These are phyloP conservation scores for Otus sunia DNA, from an alignment of 2,113 vertebrate species.

Conservation along the genomic window DNA sequence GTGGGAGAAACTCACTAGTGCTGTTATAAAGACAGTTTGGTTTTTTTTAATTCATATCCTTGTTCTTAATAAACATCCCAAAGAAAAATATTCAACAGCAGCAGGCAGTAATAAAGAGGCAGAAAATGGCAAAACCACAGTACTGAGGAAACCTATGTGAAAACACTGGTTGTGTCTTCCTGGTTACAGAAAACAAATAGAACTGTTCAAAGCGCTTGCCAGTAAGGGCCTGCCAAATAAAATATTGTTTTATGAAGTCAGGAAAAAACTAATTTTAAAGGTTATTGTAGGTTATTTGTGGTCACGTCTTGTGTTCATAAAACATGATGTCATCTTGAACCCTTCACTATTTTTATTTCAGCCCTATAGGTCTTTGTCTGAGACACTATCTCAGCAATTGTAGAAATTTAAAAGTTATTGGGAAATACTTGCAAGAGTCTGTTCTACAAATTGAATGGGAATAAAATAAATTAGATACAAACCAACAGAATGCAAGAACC, in stretches of 20 bases:
- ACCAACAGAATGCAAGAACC: slow-evolving; percentile 38
- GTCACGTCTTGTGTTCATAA: slow-evolving; percentile 79
- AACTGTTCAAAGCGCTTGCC: slow-evolving; percentile 75
- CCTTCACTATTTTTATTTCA: slow-evolving; percentile 76
- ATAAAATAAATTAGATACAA: slow-evolving; percentile 15
- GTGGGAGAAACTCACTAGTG: slow-evolving; percentile 50
- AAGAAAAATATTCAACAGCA: slow-evolving; percentile 75
- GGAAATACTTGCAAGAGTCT: slow-evolving; percentile 51
- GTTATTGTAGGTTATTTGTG: slow-evolving; percentile 86
- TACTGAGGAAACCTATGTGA: slow-evolving; percentile 80
- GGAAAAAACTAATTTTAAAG: slow-evolving; percentile 87
- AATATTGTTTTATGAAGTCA: slow-evolving; percentile 87
- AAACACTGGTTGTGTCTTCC: slow-evolving; percentile 83
- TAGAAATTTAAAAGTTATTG: slow-evolving; percentile 60
- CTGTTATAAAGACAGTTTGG: slow-evolving; percentile 50
- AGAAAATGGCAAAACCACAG: slow-evolving; percentile 81
- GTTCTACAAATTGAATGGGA: slow-evolving; percentile 50
- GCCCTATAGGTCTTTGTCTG: slow-evolving; percentile 70
- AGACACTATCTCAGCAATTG: slow-evolving; percentile 62
- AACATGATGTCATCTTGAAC: slow-evolving; percentile 79
- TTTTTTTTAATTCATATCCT: slow-evolving; percentile 70
- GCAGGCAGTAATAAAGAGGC: slow-evolving; percentile 75
- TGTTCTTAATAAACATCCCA: slow-evolving; percentile 74
- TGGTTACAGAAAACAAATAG: slow-evolving; percentile 88
- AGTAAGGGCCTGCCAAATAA: slow-evolving; percentile 79